These are phyloP conservation scores for Sipha flava DNA, from an alignment of 1,140 invertebrate genomes.

Conservation along the genomic window DNA sequence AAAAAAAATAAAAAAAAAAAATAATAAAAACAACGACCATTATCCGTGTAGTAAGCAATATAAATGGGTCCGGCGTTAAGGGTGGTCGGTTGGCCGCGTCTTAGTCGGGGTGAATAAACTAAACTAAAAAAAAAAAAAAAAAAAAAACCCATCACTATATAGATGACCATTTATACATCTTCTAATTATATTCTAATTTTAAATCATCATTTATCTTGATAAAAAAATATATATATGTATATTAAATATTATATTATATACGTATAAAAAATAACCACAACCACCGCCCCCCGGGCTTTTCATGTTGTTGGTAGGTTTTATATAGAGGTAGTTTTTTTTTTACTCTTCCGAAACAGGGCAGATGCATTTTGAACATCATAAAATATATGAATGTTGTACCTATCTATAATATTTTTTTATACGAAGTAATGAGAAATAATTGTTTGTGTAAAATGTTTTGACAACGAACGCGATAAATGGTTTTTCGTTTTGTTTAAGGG, in stretches of 20 bases:
- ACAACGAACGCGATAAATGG: constrained; percentile 28
- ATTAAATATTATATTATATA: too few relatives aligned
- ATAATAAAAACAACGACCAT: background rate
- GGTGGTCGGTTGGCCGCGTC: constrained; percentile 20
- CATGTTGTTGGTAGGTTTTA: background rate
- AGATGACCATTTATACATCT: constrained; percentile 26
- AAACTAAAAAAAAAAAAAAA: constrained; percentile 15
- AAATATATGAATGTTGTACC: constrained; percentile 12
- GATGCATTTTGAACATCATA: constrained; percentile 20
- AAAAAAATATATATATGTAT: constrained; percentile 12
- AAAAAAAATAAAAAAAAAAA: background rate
- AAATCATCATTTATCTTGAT: constrained; percentile 33
- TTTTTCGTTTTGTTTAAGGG: constrained; percentile 2
- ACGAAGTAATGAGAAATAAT: constrained; percentile 30
- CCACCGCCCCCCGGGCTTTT: constrained; percentile 28
- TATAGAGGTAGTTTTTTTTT: background rate
- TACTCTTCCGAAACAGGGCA: background rate
- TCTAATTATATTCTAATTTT: constrained; percentile 33
- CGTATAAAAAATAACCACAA: background rate
- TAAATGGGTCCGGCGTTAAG: constrained; percentile 6
- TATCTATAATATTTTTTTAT: too few relatives aligned
- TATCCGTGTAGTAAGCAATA: background rate
- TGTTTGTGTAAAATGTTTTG: constrained; percentile 32
- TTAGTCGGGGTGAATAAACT: constrained; percentile 10
- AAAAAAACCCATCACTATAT: constrained; percentile 7